Evolutionary conservation across 2,113 vertebrate species (phyloP), one percentile per base, ranked within the genome.

Genomic region (Alethe diademata): DNA sequence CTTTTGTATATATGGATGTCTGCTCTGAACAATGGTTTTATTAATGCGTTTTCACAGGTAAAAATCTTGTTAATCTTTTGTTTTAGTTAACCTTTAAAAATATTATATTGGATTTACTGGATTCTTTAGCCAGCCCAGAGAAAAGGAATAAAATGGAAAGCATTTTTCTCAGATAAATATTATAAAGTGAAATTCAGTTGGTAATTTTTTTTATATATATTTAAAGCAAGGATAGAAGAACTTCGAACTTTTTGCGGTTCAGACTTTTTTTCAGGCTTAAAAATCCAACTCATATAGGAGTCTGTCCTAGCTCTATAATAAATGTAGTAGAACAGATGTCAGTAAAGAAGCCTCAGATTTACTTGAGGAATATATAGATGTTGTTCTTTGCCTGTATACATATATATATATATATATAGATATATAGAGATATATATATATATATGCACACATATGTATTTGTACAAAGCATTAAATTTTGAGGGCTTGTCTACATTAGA

Each of bases 401-500:
- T 66, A 25, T 50, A 18, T 38, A 14, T 50, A 18, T 38, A 14
- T 62, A 25, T 66, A 25, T 36, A 35, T 35, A 35, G 35, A 35
- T 19, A 40, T 23, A 18, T 33, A 6, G 28, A 12, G 47, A 14
- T 19, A 10, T 18, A 33, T 8, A 51, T 28, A 28, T 28, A 18
- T 4, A 18, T 7, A 29, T 8, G 45, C 17, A 24, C 1, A 24
- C 11, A 29, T 11, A 28, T 51, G 25, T 51, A 20, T 6, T 14
- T 15, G 25, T 12, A 47, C 12, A 19, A 54, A 92, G 47, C 50
- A 54, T 65, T 57, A 47, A 72, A 88, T 86, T 95, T 93, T 86
- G 92, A 95, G 86, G 86, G 86, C 92, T 95, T 95, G 92, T 90
- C 94, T 93, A 89, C 88, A 84, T 96, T 96, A 93, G 92, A 71